A percentile compares a stretch with the other conserved stretches of the same genome.
These are phyloP conservation scores for Apocheima hispidaria DNA, from an alignment of 2,888 invertebrate genomes.

Conservation along the genomic window DNA sequence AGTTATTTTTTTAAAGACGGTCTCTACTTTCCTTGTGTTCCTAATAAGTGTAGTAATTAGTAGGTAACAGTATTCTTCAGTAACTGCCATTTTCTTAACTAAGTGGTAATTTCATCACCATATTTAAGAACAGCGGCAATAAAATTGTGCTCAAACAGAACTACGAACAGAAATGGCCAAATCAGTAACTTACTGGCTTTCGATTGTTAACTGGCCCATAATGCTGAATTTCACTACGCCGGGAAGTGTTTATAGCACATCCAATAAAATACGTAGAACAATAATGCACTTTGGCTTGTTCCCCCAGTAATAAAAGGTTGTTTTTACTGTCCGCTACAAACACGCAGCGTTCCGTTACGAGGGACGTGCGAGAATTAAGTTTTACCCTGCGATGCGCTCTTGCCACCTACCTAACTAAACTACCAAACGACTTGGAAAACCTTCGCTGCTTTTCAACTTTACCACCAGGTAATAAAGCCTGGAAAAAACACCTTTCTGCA, in stretches of 20 bases:
- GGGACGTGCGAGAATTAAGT: constrained; percentile 61
- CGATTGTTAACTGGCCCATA: constrained; percentile 28
- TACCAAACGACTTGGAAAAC: constrained; percentile 18
- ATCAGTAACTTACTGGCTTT: constrained; percentile 22
- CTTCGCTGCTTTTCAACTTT: constrained; percentile 34
- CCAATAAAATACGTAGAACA: constrained; percentile 47
- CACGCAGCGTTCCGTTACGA: constrained; percentile 60
- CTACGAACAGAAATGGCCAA: constrained; percentile 32
- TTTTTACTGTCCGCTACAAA: constrained; percentile 62
- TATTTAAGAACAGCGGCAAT: neutral
- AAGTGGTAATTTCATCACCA: constrained; percentile 13
- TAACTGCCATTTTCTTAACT: no score
- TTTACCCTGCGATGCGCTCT: constrained; percentile 51
- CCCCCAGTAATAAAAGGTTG: constrained; percentile 57
- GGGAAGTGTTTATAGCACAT: constrained; percentile 37
- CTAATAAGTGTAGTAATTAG: no score
- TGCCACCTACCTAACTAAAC: constrained; percentile 30
- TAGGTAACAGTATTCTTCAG: no score
- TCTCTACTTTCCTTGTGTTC: no score
- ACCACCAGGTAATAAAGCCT: constrained; percentile 36
- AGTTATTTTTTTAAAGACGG: no score
- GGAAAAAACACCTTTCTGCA: constrained; percentile 19
- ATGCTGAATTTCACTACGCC: constrained; percentile 34
- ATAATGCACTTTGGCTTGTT: constrained; percentile 54
- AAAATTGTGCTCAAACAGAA: constrained; percentile 8